Evolutionary conservation across 2,888 invertebrate species (phyloP).

Genomic region (Pristionchus entomophagus): DNA sequence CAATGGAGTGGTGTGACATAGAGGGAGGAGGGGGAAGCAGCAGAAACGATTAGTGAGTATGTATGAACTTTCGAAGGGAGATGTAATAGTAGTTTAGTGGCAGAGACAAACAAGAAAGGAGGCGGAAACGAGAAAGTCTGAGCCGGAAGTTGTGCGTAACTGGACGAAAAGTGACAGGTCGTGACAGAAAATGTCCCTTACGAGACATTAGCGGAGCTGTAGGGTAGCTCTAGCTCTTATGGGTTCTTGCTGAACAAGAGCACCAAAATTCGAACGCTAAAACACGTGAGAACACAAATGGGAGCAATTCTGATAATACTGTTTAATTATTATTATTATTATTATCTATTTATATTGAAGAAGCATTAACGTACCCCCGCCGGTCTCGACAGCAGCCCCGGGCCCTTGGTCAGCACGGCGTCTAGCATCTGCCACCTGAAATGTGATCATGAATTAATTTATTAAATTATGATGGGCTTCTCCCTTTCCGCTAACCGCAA

Average conservation of each 20-base stretch:
- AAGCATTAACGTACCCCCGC: too few relatives aligned
- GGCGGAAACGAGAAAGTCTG: background rate
- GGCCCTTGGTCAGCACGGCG: slow-evolving; percentile 88
- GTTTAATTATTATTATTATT: too few relatives aligned
- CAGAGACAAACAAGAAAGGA: slow-evolving; percentile 26
- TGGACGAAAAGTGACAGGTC: background rate
- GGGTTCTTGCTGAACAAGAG: background rate
- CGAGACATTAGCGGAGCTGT: background rate
- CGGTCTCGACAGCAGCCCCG: slow-evolving; percentile 88
- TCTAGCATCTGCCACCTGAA: slow-evolving; percentile 90
- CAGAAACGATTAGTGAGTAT: slow-evolving; percentile 10
- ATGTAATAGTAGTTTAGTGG: too few relatives aligned
- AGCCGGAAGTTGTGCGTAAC: background rate
- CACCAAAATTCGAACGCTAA: too few relatives aligned
- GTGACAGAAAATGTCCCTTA: background rate
- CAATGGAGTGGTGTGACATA: too few relatives aligned
- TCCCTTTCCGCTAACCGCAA: too few relatives aligned
- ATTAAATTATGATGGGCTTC: too few relatives aligned
- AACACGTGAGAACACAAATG: too few relatives aligned
- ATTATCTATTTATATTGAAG: too few relatives aligned
- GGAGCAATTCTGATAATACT: too few relatives aligned
- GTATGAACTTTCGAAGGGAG: slow-evolving; percentile 38
- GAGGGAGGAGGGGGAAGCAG: background rate
- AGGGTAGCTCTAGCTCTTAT: too few relatives aligned
- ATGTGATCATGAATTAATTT: too few relatives aligned